Base-by-base conservation (phyloP, 2,113 vertebrate species). In the Prolemur simus region DNA sequence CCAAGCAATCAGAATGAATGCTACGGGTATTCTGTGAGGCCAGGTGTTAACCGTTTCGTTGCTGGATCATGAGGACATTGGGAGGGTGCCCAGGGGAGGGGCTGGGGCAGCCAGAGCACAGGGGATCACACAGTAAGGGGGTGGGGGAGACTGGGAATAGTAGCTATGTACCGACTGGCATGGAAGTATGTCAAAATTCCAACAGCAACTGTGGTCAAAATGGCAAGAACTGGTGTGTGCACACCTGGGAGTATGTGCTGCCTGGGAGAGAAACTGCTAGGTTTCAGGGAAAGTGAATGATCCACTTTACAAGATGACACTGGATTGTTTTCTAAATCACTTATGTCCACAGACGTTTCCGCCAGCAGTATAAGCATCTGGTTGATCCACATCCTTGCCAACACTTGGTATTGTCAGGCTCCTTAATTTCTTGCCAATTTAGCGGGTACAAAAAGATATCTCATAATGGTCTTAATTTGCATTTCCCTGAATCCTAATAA, bases 391-490 rank as follows among this genome's bases (percentile, higher is more conserved):
- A 78, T 60, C 32, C 52, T 83, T 92, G 83, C 7, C 76, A 58
- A 52, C 71, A 56, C 89, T 96, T 87, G 81, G 64, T 84, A 92
- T 60, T 81, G 54, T 87, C 47, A 60, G 45, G 25, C 34, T 96
- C 37, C 64, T 64, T 77, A 74, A 80, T 81, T 87, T 86, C 85
- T 88, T 71, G 76, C 60, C 78, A 77, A 20, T 52, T 77, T 71
- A 60, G 54, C 82, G 37, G 81, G 73, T 60, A 1, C 86, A 93
- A 93, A 92, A 87, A 47, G 37, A 66, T 63, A 27, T 73, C 47
- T 84, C 81, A 45, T 49, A 37, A 69, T 85, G 39, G 14, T 54
- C 71, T 97, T 87, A 60, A 90, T 97, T 95, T 95, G 73, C 37
- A 85, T 66, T 64, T 95, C 42, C 47, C 66, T 66, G 82, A 93